These are phyloP conservation scores for Pipra filicauda DNA, from an alignment of 2,113 vertebrate species.

Conservation along the genomic window DNA sequence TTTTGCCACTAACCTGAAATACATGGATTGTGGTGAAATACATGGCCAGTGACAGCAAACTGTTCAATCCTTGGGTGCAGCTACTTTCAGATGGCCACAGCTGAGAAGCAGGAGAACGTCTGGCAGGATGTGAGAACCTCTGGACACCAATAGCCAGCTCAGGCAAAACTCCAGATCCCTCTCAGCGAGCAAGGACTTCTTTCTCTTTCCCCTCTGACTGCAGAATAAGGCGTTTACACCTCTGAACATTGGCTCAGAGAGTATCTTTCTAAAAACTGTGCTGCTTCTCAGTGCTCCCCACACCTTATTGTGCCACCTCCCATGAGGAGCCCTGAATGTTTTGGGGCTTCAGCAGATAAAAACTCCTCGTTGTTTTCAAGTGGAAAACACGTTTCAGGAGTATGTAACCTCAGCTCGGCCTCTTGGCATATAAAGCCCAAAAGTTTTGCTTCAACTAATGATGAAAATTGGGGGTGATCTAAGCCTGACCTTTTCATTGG, in stretches of 20 bases:
- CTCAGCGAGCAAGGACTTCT: not conserved
- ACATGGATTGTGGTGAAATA: not conserved
- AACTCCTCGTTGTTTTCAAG: not conserved
- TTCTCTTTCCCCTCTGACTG: not conserved
- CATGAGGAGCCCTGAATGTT: not conserved
- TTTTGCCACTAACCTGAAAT: constrained; percentile 10
- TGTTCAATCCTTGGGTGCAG: not conserved
- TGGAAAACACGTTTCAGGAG: not conserved
- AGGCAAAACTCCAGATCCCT: not conserved
- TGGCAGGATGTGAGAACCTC: not conserved
- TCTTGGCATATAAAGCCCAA: not conserved
- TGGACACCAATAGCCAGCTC: not conserved
- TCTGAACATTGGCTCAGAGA: not conserved
- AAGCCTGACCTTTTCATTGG: not conserved
- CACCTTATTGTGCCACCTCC: not conserved
- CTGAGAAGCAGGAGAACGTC: not conserved
- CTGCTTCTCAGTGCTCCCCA: not conserved
- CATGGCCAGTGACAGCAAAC: not conserved
- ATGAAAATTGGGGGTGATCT: not conserved
- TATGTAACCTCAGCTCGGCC: not conserved
- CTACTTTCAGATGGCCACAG: not conserved
- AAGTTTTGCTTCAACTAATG: not conserved
- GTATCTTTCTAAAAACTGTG: not conserved
- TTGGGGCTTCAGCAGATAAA: not conserved
- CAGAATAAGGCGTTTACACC: not conserved